Base-by-base conservation (phyloP, 1,140 invertebrate genomes). In the Onthophagus taurus region DNA sequence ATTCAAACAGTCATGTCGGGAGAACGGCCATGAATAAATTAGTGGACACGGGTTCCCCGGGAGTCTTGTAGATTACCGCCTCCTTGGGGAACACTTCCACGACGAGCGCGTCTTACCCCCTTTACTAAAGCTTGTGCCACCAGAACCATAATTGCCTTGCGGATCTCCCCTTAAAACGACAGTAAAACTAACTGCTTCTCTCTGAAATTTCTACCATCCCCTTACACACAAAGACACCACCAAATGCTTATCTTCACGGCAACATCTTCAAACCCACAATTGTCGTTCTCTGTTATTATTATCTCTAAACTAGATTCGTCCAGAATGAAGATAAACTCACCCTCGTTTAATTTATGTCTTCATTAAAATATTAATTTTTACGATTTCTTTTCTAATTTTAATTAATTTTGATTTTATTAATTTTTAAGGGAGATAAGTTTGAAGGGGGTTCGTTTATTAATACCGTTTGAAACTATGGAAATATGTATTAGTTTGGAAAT, bases 21-120 rank as follows among this genome's bases (percentile, higher is more conserved):
- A 53, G 49, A 44, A 52, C 53, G 31, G 51, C 55, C 55, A 58
- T 58, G 55, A 58, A 58, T 58, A 58, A 58, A 55, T 58, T 58
- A 58, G 39, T 36, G 44, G 47, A 42, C 48, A 44, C 29, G 42
- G 29, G 24, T 29, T 20, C 31, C 42, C 45, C 50, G 34, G 31
- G 51, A 58, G 55, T 58, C 55, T 58, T 55, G 55, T 45, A 53
- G 55, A 58, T 58, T 58, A 58, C 48, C 39, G 37, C 39, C 46
- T 58, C 55, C 55, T 53, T 50, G 44, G 55, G 55, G 55, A 58
- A 53, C 55, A 58, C 55, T 58, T 55, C 49, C 50, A 43, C n/a
- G n/a, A n/a, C n/a, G 47, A 49, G 37, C 49, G 44, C 55, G 49
- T 55, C 50, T 54, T 54, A 55, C 49, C 46, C 38, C 51, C 39